These are phyloP conservation scores for Spisula subtruncata DNA, from an alignment of 2,888 invertebrate species.

Conservation along the genomic window DNA sequence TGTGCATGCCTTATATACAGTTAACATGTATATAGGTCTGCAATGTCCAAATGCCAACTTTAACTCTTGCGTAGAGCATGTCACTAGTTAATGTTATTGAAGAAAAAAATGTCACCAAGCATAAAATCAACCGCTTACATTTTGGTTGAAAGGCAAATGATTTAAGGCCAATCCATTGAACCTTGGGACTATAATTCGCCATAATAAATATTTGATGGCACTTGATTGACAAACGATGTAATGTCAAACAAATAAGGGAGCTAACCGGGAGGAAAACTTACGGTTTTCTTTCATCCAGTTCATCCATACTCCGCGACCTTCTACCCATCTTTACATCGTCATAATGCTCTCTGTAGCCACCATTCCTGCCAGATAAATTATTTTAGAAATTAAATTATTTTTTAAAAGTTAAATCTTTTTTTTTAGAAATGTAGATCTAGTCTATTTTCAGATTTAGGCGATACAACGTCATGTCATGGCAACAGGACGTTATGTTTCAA, in stretches of 20 bases:
- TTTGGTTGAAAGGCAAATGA: no score
- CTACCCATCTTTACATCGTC: neutral
- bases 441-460: no score
- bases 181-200: neutral
- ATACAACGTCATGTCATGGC: no score
- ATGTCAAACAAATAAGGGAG: neutral
- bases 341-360: neutral
- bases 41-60: neutral
- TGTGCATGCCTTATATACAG: neutral
- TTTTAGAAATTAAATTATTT: neutral
- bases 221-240: neutral
- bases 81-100: no score
- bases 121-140: no score
- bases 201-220: no score
- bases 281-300: constrained; percentile 27
- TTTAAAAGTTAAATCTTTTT: neutral
- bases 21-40: neutral
- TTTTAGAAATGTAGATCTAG: neutral
- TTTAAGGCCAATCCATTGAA: neutral
- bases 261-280: neutral
- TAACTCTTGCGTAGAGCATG: no score
- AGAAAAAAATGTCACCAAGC: no score
- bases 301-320: constrained; percentile 5
- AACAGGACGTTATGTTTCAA: no score
- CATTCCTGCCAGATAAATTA: neutral